These are phyloP conservation scores for Proteles cristata DNA, from an alignment of 2,113 vertebrate genomes.

Conservation along the genomic window DNA sequence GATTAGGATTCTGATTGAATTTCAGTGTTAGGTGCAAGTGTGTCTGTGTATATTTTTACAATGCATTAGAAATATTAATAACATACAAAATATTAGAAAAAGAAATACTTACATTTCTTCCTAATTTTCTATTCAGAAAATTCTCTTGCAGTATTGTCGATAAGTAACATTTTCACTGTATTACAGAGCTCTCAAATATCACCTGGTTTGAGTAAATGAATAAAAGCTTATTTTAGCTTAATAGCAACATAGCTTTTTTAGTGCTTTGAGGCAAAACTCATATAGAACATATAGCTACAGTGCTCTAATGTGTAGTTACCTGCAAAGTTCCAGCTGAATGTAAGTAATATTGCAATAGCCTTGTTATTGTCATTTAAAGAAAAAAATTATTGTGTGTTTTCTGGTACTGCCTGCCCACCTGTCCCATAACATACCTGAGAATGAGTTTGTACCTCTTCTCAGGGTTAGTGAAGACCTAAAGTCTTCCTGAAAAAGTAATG, in stretches of 20 bases:
- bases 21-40: neutral
- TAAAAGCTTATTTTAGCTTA: conserved; percentile 32
- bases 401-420: neutral
- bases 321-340: neutral
- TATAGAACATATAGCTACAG: neutral
- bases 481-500: neutral
- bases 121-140: neutral
- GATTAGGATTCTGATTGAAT: neutral
- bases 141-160: neutral
- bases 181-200: conserved; percentile 4
- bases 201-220: neutral
- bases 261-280: neutral
- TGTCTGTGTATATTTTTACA: neutral
- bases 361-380: neutral
- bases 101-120: neutral
- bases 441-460: neutral
- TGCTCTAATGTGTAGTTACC: neutral
- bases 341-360: neutral
- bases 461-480: neutral
- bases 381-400: neutral
- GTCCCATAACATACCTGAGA: accelerated
- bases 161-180: neutral
- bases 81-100: neutral
- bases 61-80: too few species aligned
- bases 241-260: neutral